phyloP scores from a whole-genome alignment of 2,113 vertebrate species.

The Xyliphius kryptos region DNA sequence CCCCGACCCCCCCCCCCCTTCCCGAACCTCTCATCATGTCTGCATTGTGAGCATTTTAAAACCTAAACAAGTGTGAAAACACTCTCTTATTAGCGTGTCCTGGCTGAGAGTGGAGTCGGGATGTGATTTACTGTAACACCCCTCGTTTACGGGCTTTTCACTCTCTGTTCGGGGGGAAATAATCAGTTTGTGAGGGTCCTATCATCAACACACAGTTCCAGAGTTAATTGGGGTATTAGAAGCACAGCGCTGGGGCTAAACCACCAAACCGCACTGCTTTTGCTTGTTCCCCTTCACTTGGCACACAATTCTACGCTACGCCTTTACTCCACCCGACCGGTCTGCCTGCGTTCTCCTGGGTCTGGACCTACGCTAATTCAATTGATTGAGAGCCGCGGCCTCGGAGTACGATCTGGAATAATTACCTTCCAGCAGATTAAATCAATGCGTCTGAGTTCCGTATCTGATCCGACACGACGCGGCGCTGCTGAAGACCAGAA shows the following conservation, averaged over 20 bases:
- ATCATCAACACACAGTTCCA: conserved; percentile 48
- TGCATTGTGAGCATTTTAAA: conserved; percentile 49
- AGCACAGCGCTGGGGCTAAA: conserved; percentile 52
- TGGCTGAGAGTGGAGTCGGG: conserved; percentile 40
- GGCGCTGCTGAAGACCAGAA: conserved; percentile 44
- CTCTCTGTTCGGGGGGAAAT: conserved; percentile 54
- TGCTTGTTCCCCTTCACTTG: background rate
- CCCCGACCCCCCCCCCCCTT: background rate
- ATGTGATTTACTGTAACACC: conserved; percentile 37
- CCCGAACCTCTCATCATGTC: conserved; percentile 1
- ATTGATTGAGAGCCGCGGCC: conserved; percentile 25
- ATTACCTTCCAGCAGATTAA: conserved; percentile 48
- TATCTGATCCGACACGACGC: conserved; percentile 48
- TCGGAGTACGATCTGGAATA: conserved; percentile 42
- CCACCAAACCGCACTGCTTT: background rate
- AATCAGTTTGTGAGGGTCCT: conserved; percentile 59
- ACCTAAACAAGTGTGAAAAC: conserved; percentile 61
- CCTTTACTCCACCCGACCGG: background rate
- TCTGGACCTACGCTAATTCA: conserved; percentile 10
- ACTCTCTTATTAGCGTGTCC: conserved; percentile 53
- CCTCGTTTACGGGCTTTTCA: conserved; percentile 31
- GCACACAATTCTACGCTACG: background rate
- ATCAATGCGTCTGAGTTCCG: conserved; percentile 51
- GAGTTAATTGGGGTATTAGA: conserved; percentile 59
- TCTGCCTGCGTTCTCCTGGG: conserved; percentile 6